These are phyloP conservation scores for Cebidichthys violaceus DNA, from an alignment of 2,113 vertebrate genomes.

Conservation along the genomic window DNA sequence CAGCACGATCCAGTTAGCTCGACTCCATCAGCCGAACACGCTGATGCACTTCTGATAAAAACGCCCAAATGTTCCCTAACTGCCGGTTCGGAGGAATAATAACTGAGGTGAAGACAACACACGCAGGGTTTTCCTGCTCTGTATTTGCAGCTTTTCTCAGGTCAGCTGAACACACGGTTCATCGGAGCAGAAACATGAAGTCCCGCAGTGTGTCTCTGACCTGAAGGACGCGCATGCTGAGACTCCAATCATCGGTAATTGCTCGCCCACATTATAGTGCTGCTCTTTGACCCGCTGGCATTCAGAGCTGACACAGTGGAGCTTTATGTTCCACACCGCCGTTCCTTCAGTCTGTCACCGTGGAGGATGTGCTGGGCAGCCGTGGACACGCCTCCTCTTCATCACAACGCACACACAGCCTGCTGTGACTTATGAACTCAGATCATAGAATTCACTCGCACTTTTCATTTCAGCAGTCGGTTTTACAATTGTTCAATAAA, in stretches of 20 bases:
- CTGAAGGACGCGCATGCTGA: constrained; percentile 25
- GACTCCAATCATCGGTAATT: constrained; percentile 58
- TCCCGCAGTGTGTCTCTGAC: constrained; percentile 4
- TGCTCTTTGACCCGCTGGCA: constrained; percentile 54
- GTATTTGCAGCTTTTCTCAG: background rate
- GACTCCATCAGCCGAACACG: constrained; percentile 8
- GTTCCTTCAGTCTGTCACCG: background rate
- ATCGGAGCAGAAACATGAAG: constrained; percentile 10
- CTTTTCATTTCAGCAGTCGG: no score
- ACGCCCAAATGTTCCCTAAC: constrained; percentile 8
- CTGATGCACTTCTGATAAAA: constrained; percentile 14
- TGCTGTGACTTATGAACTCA: background rate
- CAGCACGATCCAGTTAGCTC: constrained; percentile 18
- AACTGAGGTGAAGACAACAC: constrained; percentile 37
- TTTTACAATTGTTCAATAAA: background rate
- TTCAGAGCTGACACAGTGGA: constrained; percentile 26
- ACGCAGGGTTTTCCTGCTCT: background rate
- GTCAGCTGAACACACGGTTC: constrained; percentile 6
- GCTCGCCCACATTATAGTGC: constrained; percentile 30
- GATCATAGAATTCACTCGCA: background rate
- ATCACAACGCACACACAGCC: background rate
- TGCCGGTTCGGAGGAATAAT: constrained; percentile 19
- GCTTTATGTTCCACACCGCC: background rate
- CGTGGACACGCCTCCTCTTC: background rate
- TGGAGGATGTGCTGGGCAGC: background rate